These are phyloP conservation scores for Eonycteris spelaea DNA, from an alignment of 2,113 vertebrate species.

Conservation along the genomic window DNA sequence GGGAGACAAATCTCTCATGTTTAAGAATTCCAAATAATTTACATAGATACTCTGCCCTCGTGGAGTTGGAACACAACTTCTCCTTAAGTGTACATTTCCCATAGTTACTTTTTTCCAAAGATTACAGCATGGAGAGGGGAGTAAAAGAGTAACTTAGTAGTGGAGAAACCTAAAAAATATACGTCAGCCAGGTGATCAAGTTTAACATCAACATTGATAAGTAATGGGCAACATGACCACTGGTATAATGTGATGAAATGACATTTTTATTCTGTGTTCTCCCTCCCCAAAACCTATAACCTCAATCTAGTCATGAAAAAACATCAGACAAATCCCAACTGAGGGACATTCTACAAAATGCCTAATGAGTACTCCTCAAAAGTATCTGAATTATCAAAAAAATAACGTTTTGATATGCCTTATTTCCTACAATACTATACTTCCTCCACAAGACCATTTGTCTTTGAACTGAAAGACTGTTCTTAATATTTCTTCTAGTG, in stretches of 20 bases:
- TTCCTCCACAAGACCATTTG: not conserved
- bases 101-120: not conserved
- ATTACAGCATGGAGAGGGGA: not conserved
- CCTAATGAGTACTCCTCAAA: not conserved
- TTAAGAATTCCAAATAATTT: not conserved
- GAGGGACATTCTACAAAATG: not conserved
- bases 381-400: not conserved
- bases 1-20: not conserved
- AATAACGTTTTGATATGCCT: not conserved
- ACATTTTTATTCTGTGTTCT: not conserved
- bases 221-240: not conserved
- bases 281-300: not conserved
- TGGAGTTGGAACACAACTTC: not conserved
- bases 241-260: not conserved
- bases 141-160: not conserved
- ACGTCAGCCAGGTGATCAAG: not conserved
- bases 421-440: not conserved
- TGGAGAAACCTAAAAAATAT: not conserved
- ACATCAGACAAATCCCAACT: not conserved
- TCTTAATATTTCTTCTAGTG: not conserved
- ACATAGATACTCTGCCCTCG: too few species aligned
- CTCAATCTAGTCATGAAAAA: not conserved
- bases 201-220: not conserved
- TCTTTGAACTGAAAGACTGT: not conserved
- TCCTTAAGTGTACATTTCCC: not conserved